phyloP scores from a whole-genome alignment of 2,888 invertebrate species.

The Drosophila suboccidentalis region DNA sequence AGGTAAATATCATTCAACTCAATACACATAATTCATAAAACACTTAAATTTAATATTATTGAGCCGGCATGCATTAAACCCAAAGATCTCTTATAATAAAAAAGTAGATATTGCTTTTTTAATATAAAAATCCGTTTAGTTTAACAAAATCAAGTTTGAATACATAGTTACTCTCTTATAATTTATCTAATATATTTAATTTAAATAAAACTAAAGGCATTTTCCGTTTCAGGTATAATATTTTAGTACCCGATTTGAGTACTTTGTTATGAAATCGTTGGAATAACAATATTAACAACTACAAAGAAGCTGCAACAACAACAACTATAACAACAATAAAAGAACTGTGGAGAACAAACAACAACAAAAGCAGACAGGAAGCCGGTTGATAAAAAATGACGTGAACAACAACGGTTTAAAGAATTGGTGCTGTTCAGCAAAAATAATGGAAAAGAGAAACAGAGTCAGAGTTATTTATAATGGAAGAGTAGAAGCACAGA shows the following conservation, averaged over 20 bases:
- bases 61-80: neutral
- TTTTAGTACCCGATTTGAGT: conserved; percentile 76
- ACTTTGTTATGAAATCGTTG: conserved; percentile 62
- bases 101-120: neutral
- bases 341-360: conserved; percentile 20
- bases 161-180: neutral
- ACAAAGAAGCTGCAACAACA: conserved; percentile 22
- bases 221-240: conserved; percentile 75
- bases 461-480: conserved; percentile 55
- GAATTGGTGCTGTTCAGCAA: conserved; percentile 51
- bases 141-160: neutral
- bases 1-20: conserved; percentile 68
- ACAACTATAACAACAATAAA: conserved; percentile 35
- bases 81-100: neutral
- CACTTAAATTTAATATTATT: neutral
- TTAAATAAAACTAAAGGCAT: conserved; percentile 15
- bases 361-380: conserved; percentile 36
- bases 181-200: neutral
- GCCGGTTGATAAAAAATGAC: conserved; percentile 34
- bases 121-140: neutral
- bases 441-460: conserved; percentile 33
- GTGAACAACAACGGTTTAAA: conserved; percentile 39
- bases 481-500: conserved; percentile 39
- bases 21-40: conserved; percentile 7
- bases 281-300: conserved; percentile 31